A percentile compares a stretch with the other conserved stretches of the same genome.
These are phyloP conservation scores for Catharus bicknelli DNA, from an alignment of 2,113 vertebrate species.

Conservation along the genomic window DNA sequence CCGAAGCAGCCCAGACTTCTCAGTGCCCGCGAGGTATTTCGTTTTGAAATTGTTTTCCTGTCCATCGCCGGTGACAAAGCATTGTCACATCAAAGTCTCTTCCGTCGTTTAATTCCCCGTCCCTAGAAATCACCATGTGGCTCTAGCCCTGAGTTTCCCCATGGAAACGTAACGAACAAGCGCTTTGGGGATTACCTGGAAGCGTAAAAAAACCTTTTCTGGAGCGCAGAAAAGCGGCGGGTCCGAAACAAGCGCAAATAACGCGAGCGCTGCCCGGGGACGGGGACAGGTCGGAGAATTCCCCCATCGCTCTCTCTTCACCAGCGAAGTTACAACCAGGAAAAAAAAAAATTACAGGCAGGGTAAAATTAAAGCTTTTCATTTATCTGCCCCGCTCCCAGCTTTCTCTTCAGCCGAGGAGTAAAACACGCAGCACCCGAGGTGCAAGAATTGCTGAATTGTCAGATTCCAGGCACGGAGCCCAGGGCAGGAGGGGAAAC, in stretches of 20 bases:
- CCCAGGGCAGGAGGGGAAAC: slow-evolving; percentile 6
- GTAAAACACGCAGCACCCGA: not conserved
- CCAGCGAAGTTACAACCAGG: not conserved
- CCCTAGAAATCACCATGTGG: not conserved
- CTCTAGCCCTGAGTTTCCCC: not conserved
- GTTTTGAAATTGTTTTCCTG: not conserved
- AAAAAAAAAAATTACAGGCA: not conserved
- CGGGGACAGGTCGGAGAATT: not conserved
- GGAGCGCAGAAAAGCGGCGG: not conserved
- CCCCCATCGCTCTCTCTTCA: not conserved
- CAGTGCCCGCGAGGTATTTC: not conserved
- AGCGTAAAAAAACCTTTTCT: not conserved
- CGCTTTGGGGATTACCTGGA: not conserved
- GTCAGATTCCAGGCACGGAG: slow-evolving; percentile 41
- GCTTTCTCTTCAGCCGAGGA: not conserved
- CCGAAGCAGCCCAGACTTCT: not conserved
- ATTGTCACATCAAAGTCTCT: not conserved
- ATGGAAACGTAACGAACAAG: not conserved
- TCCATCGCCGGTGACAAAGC: not conserved
- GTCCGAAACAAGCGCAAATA: not conserved
- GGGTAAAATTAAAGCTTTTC: not conserved
- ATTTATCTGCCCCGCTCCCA: not conserved
- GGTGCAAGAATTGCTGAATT: not conserved
- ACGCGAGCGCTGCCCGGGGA: not conserved
- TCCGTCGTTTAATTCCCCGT: not conserved